Base-by-base conservation (phyloP, 1,140 invertebrate genomes). In the Drosophila willistoni region DNA sequence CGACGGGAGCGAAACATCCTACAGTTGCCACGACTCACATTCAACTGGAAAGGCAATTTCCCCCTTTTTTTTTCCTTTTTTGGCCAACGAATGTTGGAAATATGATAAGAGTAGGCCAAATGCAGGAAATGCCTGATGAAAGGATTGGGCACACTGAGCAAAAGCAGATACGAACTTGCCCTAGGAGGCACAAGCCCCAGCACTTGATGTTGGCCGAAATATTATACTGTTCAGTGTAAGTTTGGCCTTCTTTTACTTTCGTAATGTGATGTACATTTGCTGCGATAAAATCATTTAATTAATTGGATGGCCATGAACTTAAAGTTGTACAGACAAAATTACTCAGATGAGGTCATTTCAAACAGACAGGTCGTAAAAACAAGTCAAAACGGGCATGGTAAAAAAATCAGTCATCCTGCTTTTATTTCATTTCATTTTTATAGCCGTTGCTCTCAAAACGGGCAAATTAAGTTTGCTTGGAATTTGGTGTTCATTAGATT, bases 271-370 rank as follows among this genome's bases (percentile, higher is more conserved):
- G 56, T 56, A 57, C 73, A 61, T 75, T 75, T 75, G 64, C 72
- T 41, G 72, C 64, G 73, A 75, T 75, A 75, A 68, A 75, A 75
- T 75, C 73, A 41, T 68, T 75, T 75, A 75, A 75, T 75, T 75
- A 75, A 75, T 75, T 62, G 47, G 57, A 75, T 75, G 73, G 57
- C 42, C 71, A 68, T 33, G 71, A 12, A 75, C 57, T 68, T 68
- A 17, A 68, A 75, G 64, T 68, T 64, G 39, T 41, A 33, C 33
- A 47, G 63, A 44, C 71, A 36, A 33, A 33, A 17, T 47, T 7
- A 10, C 29, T 44, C 12, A 12, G 10, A 39, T 34, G 57, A 44
- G 44, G 5, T 44, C 63, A 55, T 25, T 60, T 4, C 63, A 34
- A 36, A 36, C 54, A 44, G 63, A 14, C 54, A 51, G 39, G 22